Base-by-base conservation (phyloP, 2,797 vertebrate species). In the Fundulus diaphanus region DNA sequence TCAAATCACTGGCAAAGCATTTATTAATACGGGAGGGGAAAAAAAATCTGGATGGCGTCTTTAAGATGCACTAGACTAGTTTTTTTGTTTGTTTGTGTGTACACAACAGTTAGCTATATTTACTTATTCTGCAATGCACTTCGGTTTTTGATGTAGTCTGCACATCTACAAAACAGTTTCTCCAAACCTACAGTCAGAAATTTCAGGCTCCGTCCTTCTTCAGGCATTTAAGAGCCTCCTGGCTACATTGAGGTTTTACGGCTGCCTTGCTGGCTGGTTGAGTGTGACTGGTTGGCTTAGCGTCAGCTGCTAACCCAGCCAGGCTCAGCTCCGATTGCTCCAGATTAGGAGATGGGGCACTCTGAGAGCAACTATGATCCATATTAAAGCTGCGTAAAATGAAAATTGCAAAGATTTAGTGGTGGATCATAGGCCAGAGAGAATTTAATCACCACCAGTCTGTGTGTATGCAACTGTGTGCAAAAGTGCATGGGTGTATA, bases 311-410 rank as follows among this genome's bases (percentile, higher is more conserved):
- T 96, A 95, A 94, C 94, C 90, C 92, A 93, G 95, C 91, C 94
- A 93, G 94, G 95, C 96, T 96, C 95, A 94, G 93, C 89, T 92
- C 94, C 88, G 96, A 95, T 96, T 95, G 94, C 90, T 96, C 93
- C 92, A 96, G 97, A 98, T 98, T 97, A 98, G 95, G 94, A 93
- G 92, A 91, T 86, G 90, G 92, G 94, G 94, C 92, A 93, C 90
- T 94, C 92, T 92, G 93, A 92, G 90, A 92, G 88, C 85, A 93
- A 94, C 91, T 93, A 95, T 96, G 92, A 97, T 97, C 96, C 96
- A 96, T 96, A 97, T 97, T 98, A 97, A 98, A 97, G 97, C 97
- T 97, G 95, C 89, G 92, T 96, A 96, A 98, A 98, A 98, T 97
- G 96, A 97, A 98, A 97, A 98, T 97, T 96, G 96, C 96, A 94